phyloP scores from a whole-genome alignment of 2,888 invertebrate genomes.

The Helobdella robusta region DNA sequence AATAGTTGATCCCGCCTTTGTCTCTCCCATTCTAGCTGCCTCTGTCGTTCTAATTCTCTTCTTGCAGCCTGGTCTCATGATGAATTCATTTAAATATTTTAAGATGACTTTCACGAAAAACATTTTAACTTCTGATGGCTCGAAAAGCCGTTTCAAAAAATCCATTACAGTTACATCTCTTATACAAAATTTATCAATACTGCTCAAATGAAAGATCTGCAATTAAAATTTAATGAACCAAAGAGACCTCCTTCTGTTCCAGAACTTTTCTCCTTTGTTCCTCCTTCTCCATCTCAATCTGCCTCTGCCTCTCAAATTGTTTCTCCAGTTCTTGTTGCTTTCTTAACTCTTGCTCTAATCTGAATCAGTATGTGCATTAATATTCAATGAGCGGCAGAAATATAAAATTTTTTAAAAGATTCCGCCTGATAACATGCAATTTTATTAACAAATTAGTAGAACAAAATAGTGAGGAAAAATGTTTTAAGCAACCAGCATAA shows the following conservation, averaged over 20 bases:
- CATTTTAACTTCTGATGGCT: not conserved
- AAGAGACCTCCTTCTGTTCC: conserved; percentile 58
- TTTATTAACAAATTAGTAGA: no score
- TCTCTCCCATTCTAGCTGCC: conserved; percentile 91
- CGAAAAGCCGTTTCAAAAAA: not conserved
- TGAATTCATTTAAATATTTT: not conserved
- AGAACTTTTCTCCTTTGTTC: conserved; percentile 69
- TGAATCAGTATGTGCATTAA: no score
- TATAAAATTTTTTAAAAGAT: no score
- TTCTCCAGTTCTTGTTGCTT: conserved; percentile 78
- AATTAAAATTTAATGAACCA: not conserved
- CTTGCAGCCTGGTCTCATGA: conserved; percentile 46
- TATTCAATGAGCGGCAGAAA: no score
- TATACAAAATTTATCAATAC: no score
- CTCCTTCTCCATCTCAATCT: conserved; percentile 53
- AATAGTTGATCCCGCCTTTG: conserved; percentile 79
- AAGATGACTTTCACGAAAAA: not conserved
- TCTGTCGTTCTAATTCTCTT: conserved; percentile 83
- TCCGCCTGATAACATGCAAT: no score
- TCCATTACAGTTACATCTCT: no score
- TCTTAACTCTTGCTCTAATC: conserved; percentile 63
- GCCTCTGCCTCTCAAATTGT: conserved; percentile 64
- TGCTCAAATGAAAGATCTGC: not conserved
- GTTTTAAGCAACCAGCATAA: no score
- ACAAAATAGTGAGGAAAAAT: no score